These are phyloP conservation scores for Anadara kagoshimensis DNA, from an alignment of 1,140 invertebrate species.

Conservation along the genomic window DNA sequence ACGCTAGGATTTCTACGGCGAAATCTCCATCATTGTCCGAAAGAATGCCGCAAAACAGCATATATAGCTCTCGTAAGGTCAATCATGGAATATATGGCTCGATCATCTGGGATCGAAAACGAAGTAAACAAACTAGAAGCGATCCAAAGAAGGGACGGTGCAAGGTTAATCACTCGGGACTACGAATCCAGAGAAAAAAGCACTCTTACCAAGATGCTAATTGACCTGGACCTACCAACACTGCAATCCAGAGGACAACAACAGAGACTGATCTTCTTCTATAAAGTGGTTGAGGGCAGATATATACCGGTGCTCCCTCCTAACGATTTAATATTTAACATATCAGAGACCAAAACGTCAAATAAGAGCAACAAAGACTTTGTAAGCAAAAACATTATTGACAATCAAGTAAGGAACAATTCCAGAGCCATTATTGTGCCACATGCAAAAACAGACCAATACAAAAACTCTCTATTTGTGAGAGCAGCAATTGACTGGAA, in stretches of 20 bases:
- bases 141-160: slow-evolving; percentile 8
- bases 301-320: neutral
- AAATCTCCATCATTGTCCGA: slow-evolving; percentile 16
- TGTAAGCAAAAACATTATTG: too few species aligned
- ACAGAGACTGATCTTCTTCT: slow-evolving; percentile 23
- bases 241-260: slow-evolving; percentile 27
- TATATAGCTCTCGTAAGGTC: slow-evolving; percentile 25
- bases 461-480: slow-evolving; percentile 2
- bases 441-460: neutral
- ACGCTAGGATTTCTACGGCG: slow-evolving; percentile 11
- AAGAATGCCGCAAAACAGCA: slow-evolving; percentile 24
- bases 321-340: neutral
- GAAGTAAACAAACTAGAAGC: slow-evolving; percentile 30
- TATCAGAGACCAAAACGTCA: neutral
- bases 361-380: neutral
- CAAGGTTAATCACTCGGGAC: slow-evolving; percentile 2
- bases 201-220: slow-evolving; percentile 27
- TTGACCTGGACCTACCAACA: slow-evolving; percentile 9
- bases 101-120: slow-evolving; percentile 5
- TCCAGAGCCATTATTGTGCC: too few species aligned
- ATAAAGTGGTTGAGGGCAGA: slow-evolving; percentile 26
- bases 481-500: neutral
- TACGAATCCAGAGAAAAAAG: slow-evolving; percentile 5
- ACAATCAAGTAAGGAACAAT: too few species aligned
- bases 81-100: slow-evolving; percentile 18